Conservation (phyloP, 2,888 invertebrate species). For the Lycocerus yunnanus region DNA sequence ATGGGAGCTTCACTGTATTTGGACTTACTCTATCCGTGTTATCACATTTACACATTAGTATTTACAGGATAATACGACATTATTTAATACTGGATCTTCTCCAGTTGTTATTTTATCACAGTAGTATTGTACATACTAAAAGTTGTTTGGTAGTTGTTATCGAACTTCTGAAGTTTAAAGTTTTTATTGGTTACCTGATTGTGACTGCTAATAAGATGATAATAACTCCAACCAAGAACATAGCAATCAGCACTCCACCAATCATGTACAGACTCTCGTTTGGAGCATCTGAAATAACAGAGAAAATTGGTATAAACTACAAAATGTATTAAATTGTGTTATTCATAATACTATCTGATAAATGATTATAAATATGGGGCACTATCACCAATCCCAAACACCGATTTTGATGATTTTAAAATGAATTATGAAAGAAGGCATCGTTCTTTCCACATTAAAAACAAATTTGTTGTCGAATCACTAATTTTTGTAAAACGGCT, state of each 20-base stretch:
- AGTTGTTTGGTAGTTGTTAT: neutral
- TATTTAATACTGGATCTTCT: too few relatives aligned
- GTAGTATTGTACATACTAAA: neutral
- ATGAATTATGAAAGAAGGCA: too few relatives aligned
- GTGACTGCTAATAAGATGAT: conserved; percentile 81
- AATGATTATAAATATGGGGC: neutral
- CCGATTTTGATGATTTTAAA: too few relatives aligned
- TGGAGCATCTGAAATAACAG: conserved; percentile 76
- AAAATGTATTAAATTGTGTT: neutral
- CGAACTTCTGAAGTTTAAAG: neutral
- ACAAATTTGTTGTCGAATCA: too few relatives aligned
- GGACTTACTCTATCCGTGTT: too few relatives aligned
- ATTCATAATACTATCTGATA: neutral
- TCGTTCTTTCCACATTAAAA: too few relatives aligned
- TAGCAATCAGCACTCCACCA: conserved; percentile 81
- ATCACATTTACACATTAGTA: too few relatives aligned
- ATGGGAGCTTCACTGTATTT: too few relatives aligned
- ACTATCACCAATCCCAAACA: too few relatives aligned
- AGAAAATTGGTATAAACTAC: neutral
- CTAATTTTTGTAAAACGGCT: too few relatives aligned
- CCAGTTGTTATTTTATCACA: neutral
- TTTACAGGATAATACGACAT: too few relatives aligned
- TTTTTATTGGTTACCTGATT: conserved; percentile 67
- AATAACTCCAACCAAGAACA: conserved; percentile 79
- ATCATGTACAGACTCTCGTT: conserved; percentile 84